Conservation (phyloP, 2,113 vertebrate genomes). For the Pavo muticus region DNA sequence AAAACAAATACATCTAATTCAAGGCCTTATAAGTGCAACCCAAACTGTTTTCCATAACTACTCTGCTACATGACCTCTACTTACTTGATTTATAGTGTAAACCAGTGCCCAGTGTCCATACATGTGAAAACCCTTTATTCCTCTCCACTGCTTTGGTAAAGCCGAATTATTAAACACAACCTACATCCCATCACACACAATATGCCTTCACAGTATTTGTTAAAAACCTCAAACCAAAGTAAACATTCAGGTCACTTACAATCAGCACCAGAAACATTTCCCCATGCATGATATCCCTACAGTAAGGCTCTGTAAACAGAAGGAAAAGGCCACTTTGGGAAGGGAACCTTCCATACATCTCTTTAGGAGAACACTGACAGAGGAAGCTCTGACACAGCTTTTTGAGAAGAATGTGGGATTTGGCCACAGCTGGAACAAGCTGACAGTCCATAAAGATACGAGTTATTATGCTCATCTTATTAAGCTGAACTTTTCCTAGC, state of each 20-base stretch:
- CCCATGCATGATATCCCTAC: neutral
- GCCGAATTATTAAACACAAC: neutral
- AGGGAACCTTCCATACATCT: neutral
- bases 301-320: neutral
- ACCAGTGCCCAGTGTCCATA: neutral
- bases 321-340: neutral
- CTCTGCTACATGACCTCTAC: neutral
- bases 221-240: neutral
- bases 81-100: neutral
- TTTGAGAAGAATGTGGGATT: neutral
- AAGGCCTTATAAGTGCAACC: neutral
- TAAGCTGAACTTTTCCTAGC: neutral
- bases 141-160: neutral
- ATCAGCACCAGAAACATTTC: neutral
- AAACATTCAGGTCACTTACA: neutral
- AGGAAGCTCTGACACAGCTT: neutral
- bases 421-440: neutral
- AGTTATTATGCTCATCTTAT: rapidly evolving
- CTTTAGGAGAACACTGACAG: neutral
- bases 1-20: too few relatives aligned
- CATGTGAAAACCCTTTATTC: neutral
- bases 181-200: neutral
- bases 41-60: neutral
- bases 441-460: neutral
- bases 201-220: neutral